Evolutionary conservation across 2,888 invertebrate genomes (phyloP).

Genomic region (Leptinotarsa juncta): DNA sequence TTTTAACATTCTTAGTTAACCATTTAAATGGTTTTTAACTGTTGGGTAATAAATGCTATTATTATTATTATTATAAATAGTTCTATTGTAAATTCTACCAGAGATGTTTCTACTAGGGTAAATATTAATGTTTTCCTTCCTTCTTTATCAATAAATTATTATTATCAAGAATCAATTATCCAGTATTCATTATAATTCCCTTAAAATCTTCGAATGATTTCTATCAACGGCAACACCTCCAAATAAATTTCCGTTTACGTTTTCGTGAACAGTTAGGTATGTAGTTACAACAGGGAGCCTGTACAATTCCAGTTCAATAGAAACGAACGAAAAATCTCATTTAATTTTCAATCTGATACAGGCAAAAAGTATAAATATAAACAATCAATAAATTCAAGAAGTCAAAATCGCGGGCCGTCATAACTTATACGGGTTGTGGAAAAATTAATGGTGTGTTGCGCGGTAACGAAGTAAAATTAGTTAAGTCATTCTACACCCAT

Average conservation of each 20-base stretch:
- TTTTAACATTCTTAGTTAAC: too few species aligned
- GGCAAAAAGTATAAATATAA: conserved; percentile 23
- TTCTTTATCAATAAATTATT: too few species aligned
- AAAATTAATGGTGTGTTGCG: conserved; percentile 58
- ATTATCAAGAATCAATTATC: too few species aligned
- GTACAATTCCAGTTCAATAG: background rate
- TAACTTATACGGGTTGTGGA: conserved; percentile 38
- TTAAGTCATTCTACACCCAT: conserved; percentile 58
- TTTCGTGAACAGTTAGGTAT: too few species aligned
- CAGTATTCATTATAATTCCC: too few species aligned
- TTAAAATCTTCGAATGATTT: background rate
- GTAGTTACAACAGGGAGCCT: background rate
- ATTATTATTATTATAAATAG: too few species aligned
- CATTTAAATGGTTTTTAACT: too few species aligned
- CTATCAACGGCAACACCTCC: background rate
- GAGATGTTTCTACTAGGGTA: too few species aligned
- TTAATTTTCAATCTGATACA: conserved; percentile 17
- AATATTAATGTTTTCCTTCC: too few species aligned
- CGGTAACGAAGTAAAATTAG: conserved; percentile 57
- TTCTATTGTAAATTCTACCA: too few species aligned
- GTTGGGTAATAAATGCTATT: too few species aligned
- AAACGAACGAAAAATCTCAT: conserved; percentile 21
- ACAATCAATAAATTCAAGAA: conserved; percentile 31
- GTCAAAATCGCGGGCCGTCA: conserved; percentile 26
- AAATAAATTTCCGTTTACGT: too few species aligned